Conservation (phyloP, 53 echinoderm and acorn worm species). For the Luidia sarsii region DNA sequence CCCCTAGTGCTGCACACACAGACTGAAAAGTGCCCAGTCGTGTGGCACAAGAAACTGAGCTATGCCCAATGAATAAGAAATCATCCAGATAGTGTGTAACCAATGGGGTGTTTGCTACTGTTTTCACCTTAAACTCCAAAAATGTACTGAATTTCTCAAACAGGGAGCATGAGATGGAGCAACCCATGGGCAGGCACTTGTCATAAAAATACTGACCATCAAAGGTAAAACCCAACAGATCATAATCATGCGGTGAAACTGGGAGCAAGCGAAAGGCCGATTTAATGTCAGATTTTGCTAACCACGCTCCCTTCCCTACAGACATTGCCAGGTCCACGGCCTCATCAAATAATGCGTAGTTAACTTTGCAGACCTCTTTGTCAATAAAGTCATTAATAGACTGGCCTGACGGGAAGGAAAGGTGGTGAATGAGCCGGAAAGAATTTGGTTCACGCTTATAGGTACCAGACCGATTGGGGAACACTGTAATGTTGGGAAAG, state of each 20-base stretch:
- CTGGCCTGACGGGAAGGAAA: slow-evolving; percentile 38
- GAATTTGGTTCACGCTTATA: slow-evolving; percentile 37
- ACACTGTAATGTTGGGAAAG: slow-evolving; percentile 34
- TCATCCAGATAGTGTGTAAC: slow-evolving; percentile 49
- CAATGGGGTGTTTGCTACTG: not conserved
- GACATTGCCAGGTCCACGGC: slow-evolving; percentile 5
- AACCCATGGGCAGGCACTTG: slow-evolving; percentile 66
- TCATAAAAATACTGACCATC: slow-evolving; percentile 45
- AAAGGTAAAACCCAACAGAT: slow-evolving; percentile 44
- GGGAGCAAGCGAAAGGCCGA: slow-evolving; percentile 52
- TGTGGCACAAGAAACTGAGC: not conserved
- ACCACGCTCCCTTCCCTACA: slow-evolving; percentile 5
- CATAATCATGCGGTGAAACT: slow-evolving; percentile 39
- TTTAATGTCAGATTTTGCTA: slow-evolving; percentile 62
- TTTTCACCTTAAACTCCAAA: slow-evolving; percentile 32
- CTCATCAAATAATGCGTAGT: slow-evolving; percentile 48
- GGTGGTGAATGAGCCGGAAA: slow-evolving; percentile 58
- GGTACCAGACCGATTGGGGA: slow-evolving; percentile 56
- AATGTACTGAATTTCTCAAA: slow-evolving; percentile 54
- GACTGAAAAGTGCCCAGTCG: not conserved
- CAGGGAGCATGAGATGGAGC: slow-evolving; percentile 35
- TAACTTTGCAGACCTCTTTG: not conserved
- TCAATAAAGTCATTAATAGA: slow-evolving; percentile 64
- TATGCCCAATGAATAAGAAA: slow-evolving; percentile 43
- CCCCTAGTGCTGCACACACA: slow-evolving; percentile 5